Evolutionary conservation across 1,140 invertebrate species (phyloP).

Genomic region (Drosophila parvula): DNA sequence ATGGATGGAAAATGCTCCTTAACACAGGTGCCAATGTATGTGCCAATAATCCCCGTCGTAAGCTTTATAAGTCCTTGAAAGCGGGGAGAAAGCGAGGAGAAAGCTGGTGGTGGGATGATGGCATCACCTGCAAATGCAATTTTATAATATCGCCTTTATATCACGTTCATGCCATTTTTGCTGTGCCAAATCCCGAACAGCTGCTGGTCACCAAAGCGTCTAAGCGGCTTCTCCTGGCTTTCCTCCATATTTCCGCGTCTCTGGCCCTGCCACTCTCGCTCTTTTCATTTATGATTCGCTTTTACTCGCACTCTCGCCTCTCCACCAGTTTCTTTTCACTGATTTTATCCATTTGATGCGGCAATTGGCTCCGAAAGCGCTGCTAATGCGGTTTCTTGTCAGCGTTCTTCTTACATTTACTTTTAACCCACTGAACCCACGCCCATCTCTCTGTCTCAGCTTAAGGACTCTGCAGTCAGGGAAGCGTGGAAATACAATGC

Average conservation of each 20-base stretch:
- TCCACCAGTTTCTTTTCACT: slow-evolving; percentile 25
- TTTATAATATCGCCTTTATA: slow-evolving; percentile 23
- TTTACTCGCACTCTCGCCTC: slow-evolving; percentile 5
- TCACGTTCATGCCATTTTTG: slow-evolving; percentile 20
- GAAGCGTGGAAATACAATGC: slow-evolving; percentile 50
- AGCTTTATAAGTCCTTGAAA: slow-evolving; percentile 9
- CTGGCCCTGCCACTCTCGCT: neutral
- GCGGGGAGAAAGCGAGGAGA: neutral
- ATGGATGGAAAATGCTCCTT: slow-evolving; percentile 6
- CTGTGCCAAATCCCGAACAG: slow-evolving; percentile 17
- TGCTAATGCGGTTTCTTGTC: slow-evolving; percentile 39
- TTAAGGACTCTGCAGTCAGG: slow-evolving; percentile 31
- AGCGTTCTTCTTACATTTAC: neutral
- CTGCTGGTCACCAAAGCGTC: slow-evolving; percentile 30
- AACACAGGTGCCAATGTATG: neutral
- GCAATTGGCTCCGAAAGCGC: slow-evolving; percentile 51
- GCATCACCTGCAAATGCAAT: slow-evolving; percentile 18
- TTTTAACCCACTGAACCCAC: slow-evolving; percentile 8
- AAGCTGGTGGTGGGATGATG: neutral
- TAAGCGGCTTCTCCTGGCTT: slow-evolving; percentile 30
- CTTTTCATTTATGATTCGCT: slow-evolving; percentile 19
- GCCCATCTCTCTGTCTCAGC: neutral
- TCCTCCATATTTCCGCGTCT: neutral
- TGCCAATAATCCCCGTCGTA: slow-evolving; percentile 16
- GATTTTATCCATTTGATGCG: slow-evolving; percentile 47